phyloP scores from a whole-genome alignment of 2,797 vertebrate genomes.

The Pangasius sanitwongsei region DNA sequence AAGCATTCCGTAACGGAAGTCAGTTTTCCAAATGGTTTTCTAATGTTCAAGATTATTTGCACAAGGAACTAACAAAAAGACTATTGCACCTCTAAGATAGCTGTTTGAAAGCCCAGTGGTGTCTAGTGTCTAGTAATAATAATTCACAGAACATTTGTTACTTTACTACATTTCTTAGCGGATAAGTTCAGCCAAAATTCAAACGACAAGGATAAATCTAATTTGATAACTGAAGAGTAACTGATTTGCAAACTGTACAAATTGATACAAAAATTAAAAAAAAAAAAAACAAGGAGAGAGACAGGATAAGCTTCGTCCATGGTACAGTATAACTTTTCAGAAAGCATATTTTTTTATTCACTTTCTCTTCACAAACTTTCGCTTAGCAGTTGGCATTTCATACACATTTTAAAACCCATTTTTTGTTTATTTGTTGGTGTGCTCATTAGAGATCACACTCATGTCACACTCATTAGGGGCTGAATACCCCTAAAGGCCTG shows the following conservation, averaged over 20 bases:
- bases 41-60: too few species aligned
- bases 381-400: neutral
- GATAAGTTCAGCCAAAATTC: neutral
- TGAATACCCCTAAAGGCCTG: neutral
- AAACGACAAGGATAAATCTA: neutral
- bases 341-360: neutral
- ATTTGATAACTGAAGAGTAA: neutral
- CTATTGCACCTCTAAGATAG: too few species aligned
- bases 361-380: neutral
- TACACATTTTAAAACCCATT: neutral
- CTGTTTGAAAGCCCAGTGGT: too few species aligned
- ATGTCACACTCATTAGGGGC: neutral
- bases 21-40: too few species aligned
- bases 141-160: neutral
- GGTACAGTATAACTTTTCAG: neutral
- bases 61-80: too few species aligned
- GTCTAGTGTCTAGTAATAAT: too few species aligned
- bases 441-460: neutral
- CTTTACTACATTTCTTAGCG: neutral
- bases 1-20: too few species aligned
- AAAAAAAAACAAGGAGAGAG: neutral
- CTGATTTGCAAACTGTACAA: too few species aligned
- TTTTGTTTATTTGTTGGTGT: neutral
- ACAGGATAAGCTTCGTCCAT: neutral
- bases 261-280: too few species aligned